Conservation (phyloP, 2,113 vertebrate species). For the Bubo scandiacus region DNA sequence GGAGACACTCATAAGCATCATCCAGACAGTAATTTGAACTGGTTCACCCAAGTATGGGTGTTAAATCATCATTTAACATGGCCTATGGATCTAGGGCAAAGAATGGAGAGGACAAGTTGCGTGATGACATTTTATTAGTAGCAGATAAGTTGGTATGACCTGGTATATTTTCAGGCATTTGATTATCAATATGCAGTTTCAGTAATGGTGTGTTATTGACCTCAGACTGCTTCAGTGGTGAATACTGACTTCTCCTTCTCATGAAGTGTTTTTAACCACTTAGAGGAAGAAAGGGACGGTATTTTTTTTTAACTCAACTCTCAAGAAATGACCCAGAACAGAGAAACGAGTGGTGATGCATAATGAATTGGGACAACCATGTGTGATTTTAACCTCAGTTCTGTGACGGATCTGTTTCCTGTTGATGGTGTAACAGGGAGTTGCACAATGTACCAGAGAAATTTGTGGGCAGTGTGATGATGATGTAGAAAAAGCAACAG, state of each 20-base stretch:
- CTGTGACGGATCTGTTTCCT: constrained; percentile 33
- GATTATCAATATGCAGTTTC: background rate
- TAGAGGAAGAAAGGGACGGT: background rate
- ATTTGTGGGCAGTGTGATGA: background rate
- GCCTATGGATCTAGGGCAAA: background rate
- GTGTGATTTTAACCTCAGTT: background rate
- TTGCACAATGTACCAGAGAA: constrained; percentile 22
- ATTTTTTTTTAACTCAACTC: background rate
- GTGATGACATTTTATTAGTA: background rate
- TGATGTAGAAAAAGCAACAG: background rate
- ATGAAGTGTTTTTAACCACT: background rate
- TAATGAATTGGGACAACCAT: background rate
- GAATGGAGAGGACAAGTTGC: background rate
- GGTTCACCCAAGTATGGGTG: background rate
- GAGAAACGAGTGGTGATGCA: background rate
- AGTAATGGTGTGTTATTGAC: background rate
- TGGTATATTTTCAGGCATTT: background rate
- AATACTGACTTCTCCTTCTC: background rate
- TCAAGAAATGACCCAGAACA: constrained; percentile 7
- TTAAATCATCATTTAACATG: constrained; percentile 22
- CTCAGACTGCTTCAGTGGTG: background rate
- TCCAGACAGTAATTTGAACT: background rate
- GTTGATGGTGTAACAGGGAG: background rate
- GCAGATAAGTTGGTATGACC: background rate
- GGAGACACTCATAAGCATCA: background rate